A percentile compares a stretch with the other conserved stretches of the same genome.
phyloP scores from a whole-genome alignment of 2,888 invertebrate species.

The Teinopalpus imperialis region DNA sequence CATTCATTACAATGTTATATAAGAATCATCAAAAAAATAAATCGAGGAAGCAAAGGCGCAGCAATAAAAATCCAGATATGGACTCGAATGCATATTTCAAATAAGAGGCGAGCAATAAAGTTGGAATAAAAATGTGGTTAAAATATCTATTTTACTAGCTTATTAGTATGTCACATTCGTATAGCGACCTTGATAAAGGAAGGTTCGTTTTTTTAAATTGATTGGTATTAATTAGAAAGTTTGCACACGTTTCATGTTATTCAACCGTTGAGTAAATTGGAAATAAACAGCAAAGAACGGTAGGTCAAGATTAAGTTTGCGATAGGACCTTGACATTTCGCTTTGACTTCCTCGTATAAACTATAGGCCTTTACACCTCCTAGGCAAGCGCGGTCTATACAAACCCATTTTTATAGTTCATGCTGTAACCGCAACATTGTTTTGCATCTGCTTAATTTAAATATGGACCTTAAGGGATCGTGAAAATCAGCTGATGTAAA shows the following conservation, averaged over 20 bases:
- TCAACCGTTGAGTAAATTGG: conserved; percentile 5
- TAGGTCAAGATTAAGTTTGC: conserved; percentile 20
- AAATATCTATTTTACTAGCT: conserved; percentile 2
- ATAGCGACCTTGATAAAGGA: not conserved
- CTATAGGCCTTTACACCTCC: not conserved
- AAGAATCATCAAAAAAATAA: too few species aligned
- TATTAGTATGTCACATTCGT: not conserved
- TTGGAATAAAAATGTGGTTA: conserved; percentile 10
- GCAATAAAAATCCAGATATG: conserved; percentile 10
- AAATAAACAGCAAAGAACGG: conserved; percentile 9
- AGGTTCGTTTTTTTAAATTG: not conserved
- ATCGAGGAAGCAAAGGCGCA: conserved; percentile 3
- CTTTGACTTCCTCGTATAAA: conserved; percentile 18
- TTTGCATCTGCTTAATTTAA: too few species aligned
- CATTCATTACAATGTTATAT: too few species aligned
- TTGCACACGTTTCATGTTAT: not conserved
- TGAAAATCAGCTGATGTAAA: too few species aligned
- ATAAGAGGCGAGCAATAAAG: conserved; percentile 12
- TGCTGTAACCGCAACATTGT: not conserved
- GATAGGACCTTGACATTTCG: conserved; percentile 24
- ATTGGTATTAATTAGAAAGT: conserved; percentile 11
- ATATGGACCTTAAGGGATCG: too few species aligned
- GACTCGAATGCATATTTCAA: not conserved
- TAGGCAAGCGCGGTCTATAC: not conserved
- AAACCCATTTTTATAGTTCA: conserved; percentile 1